Evolutionary conservation across 2,797 vertebrate species (phyloP).

Genomic region (Hypotaenidia okinawae): DNA sequence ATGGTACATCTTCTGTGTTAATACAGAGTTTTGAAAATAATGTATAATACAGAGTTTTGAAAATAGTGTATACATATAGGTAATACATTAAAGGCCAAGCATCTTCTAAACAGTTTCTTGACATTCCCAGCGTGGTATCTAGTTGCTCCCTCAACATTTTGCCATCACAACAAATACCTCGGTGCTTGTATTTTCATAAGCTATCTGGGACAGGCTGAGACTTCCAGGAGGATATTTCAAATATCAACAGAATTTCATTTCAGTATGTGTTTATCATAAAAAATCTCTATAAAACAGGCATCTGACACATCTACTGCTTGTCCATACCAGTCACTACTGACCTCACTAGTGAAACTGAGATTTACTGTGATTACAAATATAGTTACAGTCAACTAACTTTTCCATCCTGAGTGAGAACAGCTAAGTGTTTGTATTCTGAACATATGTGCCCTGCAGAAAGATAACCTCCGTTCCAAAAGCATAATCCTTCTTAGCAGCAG

Average conservation of each 20-base stretch:
- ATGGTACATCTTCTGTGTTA: not conserved
- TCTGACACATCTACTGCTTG: conserved; percentile 18
- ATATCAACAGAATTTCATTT: conserved; percentile 15
- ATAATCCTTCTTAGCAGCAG: not conserved
- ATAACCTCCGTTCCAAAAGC: not conserved
- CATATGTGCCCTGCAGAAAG: not conserved
- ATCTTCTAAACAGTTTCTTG: not conserved
- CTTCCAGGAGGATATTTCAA: conserved; percentile 31
- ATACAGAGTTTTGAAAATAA: too few species aligned
- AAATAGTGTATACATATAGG: not conserved
- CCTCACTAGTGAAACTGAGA: conserved; percentile 2
- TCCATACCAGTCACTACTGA: not conserved
- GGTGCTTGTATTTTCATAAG: not conserved
- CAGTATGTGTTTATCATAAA: conserved; percentile 20
- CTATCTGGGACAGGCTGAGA: not conserved
- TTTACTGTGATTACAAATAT: conserved; percentile 13
- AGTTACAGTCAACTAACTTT: not conserved
- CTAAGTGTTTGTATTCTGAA: conserved; percentile 1
- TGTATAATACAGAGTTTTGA: not conserved
- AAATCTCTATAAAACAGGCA: conserved; percentile 24
- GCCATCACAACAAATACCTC: not conserved
- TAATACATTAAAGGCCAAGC: not conserved
- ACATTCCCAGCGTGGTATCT: not conserved
- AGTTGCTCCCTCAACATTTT: not conserved
- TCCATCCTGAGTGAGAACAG: conserved; percentile 38